Base-by-base conservation (phyloP, 2,797 vertebrate genomes). In the Catamblyrhynchus diadema region DNA sequence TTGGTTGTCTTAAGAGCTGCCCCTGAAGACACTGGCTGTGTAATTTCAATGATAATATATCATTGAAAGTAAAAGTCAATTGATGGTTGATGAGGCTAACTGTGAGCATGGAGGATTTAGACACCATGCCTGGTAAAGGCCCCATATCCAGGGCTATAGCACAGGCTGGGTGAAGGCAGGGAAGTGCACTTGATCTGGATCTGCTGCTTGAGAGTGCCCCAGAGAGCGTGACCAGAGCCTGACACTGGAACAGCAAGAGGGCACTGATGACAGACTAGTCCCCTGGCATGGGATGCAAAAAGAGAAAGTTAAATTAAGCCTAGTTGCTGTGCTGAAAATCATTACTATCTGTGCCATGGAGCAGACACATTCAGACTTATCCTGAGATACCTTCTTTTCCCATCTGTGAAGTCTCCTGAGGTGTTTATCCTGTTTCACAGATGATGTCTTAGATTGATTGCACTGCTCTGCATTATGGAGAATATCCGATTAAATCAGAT, bases 161-260 rank as follows among this genome's bases (percentile, higher is more conserved):
- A 10, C 1, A 22, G 54, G 13, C 24, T 84, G 57, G 22, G 7
- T 1, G 5, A 61, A 53, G 33, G 33, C 25, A 62, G 39, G 28
- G 37, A 42, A 0, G 2, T 24, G 12, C 1, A 1, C 18, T 44
- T 0, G 1, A 25, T 37, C 20, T 39, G 24, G 1, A 25, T 37
- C 20, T 39, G 24, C 30, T 42, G 60, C 45, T 28, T 54, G 22
- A 0, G 1, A 16, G 12, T 39, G 44, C n/a, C 39, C 22, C 2
- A 0, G 48, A 0, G 21, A 65, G 15, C 0, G 0, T 7, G 39
- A 18, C 42, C 1, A 0, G 32, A 8, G 5, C 59, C 45, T 22
- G 59, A 24, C 1, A 0, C 62, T 59, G 30, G 33, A 44, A 35
- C 21, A 37, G 6, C 1, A 7, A 45, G 37, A 65, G 12, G 32